Evolutionary conservation across 1,140 invertebrate species (phyloP).

Genomic region (Papilio aristodemus): DNA sequence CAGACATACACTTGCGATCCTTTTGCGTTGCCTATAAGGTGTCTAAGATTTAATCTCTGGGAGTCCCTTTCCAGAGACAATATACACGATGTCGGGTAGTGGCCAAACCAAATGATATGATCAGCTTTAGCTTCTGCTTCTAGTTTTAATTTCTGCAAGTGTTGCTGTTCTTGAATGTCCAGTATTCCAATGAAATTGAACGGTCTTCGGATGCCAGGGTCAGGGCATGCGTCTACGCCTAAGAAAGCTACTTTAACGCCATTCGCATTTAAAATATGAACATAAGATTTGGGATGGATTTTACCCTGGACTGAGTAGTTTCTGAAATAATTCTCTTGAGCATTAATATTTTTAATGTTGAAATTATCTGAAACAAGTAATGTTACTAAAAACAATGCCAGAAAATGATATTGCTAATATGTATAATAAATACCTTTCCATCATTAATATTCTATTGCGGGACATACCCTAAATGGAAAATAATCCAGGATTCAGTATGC

Average conservation of each 20-base stretch:
- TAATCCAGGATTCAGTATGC: no score
- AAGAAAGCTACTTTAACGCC: slow-evolving; percentile 88
- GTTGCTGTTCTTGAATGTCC: slow-evolving; percentile 83
- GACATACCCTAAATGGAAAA: no score
- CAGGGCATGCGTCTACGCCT: slow-evolving; percentile 92
- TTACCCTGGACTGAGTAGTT: slow-evolving; percentile 91
- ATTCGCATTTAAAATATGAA: slow-evolving; percentile 83
- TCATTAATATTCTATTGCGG: no score
- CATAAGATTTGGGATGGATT: slow-evolving; percentile 87
- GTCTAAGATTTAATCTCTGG: slow-evolving; percentile 80
- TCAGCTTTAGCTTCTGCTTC: slow-evolving; percentile 66
- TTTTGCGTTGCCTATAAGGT: slow-evolving; percentile 80
- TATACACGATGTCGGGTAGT: slow-evolving; percentile 96
- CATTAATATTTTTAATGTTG: slow-evolving; percentile 86
- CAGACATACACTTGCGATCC: slow-evolving; percentile 87
- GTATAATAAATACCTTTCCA: no score
- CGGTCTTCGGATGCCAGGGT: slow-evolving; percentile 91
- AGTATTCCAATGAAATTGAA: slow-evolving; percentile 96
- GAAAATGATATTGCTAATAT: no score
- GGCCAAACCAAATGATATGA: slow-evolving; percentile 87
- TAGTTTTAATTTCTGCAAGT: slow-evolving; percentile 67
- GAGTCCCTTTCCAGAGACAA: slow-evolving; percentile 80
- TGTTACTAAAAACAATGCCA: no score
- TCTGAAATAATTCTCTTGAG: slow-evolving; percentile 88
- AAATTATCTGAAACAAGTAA: slow-evolving; percentile 96